A percentile compares a stretch with the other conserved stretches of the same genome.
Evolutionary conservation across 2,888 invertebrate species (phyloP).

Genomic region (Dendrolimus houi): DNA sequence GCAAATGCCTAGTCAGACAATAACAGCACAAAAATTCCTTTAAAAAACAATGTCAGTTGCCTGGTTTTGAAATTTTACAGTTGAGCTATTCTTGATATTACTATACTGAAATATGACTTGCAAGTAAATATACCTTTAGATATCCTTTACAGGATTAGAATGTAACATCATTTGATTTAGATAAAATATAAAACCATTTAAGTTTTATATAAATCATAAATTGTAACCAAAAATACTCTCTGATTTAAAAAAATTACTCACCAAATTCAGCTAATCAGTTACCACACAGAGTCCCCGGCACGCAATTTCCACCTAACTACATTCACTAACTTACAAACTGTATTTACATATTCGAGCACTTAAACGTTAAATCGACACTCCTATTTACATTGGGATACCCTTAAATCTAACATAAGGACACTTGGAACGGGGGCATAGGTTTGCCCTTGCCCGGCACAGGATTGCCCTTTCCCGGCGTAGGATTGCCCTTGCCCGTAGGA

Average conservation of each 20-base stretch:
- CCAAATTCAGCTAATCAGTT: not conserved
- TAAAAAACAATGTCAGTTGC: too few relatives aligned
- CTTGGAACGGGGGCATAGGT: constrained; percentile 40
- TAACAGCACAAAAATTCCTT: too few relatives aligned
- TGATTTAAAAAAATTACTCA: not conserved
- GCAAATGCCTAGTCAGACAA: too few relatives aligned
- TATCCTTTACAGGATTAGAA: too few relatives aligned
- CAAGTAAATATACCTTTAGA: too few relatives aligned
- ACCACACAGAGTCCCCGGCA: constrained; percentile 2
- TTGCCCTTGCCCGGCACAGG: not conserved
- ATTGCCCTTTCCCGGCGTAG: not conserved
- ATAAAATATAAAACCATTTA: too few relatives aligned
- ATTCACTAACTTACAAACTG: constrained; percentile 30
- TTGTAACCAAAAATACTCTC: too few relatives aligned
- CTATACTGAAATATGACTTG: too few relatives aligned
- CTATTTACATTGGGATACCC: constrained; percentile 34
- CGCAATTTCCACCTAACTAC: constrained; percentile 27
- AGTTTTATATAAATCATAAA: too few relatives aligned
- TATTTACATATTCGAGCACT: constrained; percentile 47
- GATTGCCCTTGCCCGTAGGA: not conserved
- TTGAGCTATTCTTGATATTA: too few relatives aligned
- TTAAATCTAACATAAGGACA: constrained; percentile 65
- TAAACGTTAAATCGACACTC: constrained; percentile 15
- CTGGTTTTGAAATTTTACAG: too few relatives aligned
- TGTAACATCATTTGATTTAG: too few relatives aligned